These are phyloP conservation scores for Eutolmus rufibarbis DNA, from an alignment of 2,888 invertebrate genomes.

Conservation along the genomic window DNA sequence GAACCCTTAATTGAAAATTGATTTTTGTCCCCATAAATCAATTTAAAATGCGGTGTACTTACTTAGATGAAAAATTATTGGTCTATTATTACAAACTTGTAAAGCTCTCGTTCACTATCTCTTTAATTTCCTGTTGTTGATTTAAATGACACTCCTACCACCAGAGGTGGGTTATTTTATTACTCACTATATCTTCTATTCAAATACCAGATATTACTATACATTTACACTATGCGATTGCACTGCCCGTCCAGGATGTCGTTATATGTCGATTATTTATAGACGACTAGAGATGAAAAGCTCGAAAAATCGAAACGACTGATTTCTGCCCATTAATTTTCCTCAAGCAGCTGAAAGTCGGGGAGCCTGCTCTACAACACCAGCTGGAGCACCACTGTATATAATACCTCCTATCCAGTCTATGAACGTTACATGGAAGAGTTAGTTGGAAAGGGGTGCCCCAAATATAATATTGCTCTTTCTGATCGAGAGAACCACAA, in stretches of 20 bases:
- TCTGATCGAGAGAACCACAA: neutral
- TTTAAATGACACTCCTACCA: neutral
- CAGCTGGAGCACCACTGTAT: neutral
- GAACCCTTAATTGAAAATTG: conserved; percentile 17
- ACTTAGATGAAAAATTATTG: neutral
- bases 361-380: neutral
- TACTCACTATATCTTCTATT: neutral
- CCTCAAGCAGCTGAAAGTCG: neutral
- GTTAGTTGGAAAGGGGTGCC: neutral
- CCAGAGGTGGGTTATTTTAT: neutral
- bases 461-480: neutral
- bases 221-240: neutral
- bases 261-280: conserved; percentile 14
- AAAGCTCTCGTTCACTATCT: neutral
- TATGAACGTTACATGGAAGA: neutral
- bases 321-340: conserved; percentile 15
- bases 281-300: neutral
- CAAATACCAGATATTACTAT: neutral
- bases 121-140: neutral
- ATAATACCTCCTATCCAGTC: neutral
- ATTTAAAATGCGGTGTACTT: conserved; percentile 2
- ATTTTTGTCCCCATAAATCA: conserved; percentile 23
- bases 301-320: neutral
- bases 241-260: neutral
- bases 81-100: neutral